Percentiles rank a stretch among this genome's conserved stretches.
These are phyloP conservation scores for Acheta domesticus DNA, from an alignment of 2,888 invertebrate species.

Conservation along the genomic window DNA sequence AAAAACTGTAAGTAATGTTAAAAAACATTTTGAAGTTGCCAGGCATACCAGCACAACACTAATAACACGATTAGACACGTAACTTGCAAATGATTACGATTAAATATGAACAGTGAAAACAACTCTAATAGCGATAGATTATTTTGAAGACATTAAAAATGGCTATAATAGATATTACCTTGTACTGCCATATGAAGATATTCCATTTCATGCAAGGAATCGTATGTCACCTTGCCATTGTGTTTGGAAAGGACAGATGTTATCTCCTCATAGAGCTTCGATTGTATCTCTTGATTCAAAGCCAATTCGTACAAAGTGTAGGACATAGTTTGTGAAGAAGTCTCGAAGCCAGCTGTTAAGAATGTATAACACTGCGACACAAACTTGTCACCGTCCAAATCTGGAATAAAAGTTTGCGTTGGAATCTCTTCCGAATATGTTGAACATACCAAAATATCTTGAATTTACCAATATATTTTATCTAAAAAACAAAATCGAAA, in stretches of 20 bases:
- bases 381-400: conserved; percentile 45
- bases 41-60: no score
- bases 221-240: conserved; percentile 43
- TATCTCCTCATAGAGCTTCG: background rate
- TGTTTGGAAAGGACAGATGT: conserved; percentile 44
- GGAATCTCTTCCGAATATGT: background rate
- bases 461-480: no score
- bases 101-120: no score
- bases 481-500: no score
- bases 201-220: conserved; percentile 27
- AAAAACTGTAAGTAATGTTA: no score
- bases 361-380: conserved; percentile 32
- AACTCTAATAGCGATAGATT: no score
- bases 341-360: conserved; percentile 33
- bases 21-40: no score
- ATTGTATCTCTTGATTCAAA: conserved; percentile 36
- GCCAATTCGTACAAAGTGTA: conserved; percentile 32
- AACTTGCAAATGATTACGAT: no score
- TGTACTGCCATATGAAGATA: conserved; percentile 43
- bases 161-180: conserved; percentile 44
- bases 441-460: background rate
- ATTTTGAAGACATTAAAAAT: background rate
- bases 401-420: background rate
- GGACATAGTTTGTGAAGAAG: conserved; percentile 28
- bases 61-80: no score